These are phyloP conservation scores for Argyrosomus regius DNA, from an alignment of 2,797 vertebrate species.

Conservation along the genomic window DNA sequence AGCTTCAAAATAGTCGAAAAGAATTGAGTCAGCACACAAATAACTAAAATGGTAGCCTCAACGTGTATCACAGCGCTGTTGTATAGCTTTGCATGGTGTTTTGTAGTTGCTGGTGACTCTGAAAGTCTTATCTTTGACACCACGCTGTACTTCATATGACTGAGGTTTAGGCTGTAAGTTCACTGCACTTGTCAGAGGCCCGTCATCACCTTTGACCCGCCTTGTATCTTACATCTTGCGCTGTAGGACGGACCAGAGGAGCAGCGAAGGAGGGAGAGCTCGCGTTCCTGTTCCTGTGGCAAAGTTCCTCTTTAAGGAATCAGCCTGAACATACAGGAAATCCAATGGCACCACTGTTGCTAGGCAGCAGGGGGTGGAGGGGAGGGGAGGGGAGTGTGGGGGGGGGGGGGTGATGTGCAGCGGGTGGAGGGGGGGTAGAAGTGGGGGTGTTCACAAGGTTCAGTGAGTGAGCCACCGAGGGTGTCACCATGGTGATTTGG, in stretches of 20 bases:
- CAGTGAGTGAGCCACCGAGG: slow-evolving; percentile 82
- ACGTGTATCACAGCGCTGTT: not conserved
- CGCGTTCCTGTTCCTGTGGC: slow-evolving; percentile 64
- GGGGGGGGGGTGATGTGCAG: slow-evolving; percentile 16
- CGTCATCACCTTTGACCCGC: slow-evolving; percentile 41
- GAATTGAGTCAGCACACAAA: not conserved
- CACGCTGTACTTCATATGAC: not conserved
- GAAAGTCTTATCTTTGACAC: not conserved
- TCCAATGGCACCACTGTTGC: slow-evolving; percentile 86
- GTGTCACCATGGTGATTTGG: slow-evolving; percentile 88
- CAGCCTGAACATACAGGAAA: slow-evolving; percentile 82
- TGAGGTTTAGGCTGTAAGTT: not conserved
- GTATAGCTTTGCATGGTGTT: not conserved
- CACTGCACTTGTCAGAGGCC: not conserved
- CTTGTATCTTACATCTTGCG: slow-evolving; percentile 15
- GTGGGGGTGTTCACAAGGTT: slow-evolving; percentile 79
- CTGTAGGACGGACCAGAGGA: slow-evolving; percentile 19
- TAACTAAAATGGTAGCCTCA: not conserved
- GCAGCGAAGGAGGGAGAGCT: slow-evolving; percentile 32
- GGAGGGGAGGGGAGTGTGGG: not conserved
- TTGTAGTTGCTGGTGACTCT: not conserved
- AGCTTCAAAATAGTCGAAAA: slow-evolving; percentile 3
- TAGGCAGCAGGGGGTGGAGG: slow-evolving; percentile 75
- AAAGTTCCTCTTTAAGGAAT: slow-evolving; percentile 83
- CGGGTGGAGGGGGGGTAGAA: slow-evolving; percentile 51